Evolutionary conservation across 1,140 invertebrate species (phyloP).

Genomic region (Parasteatoda tepidariorum): DNA sequence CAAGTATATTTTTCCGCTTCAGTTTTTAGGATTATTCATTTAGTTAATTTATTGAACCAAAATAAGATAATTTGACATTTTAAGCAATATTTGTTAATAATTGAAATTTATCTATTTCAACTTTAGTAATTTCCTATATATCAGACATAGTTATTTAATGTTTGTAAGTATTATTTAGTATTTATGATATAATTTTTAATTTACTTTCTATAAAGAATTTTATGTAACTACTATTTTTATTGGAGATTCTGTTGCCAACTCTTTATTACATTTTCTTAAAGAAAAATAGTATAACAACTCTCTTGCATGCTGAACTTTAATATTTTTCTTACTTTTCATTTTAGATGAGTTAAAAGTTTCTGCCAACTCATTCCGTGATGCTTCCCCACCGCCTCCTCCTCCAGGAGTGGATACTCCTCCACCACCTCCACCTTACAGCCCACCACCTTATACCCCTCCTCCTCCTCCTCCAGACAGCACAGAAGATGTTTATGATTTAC

Average conservation of each 20-base stretch:
- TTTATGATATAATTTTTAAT: neutral
- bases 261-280: neutral
- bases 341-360: neutral
- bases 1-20: too few species aligned
- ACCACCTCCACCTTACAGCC: slow-evolving; percentile 51
- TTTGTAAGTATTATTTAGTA: too few species aligned
- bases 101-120: too few species aligned
- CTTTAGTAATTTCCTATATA: too few species aligned
- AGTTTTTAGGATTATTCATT: too few species aligned
- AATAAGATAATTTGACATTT: too few species aligned
- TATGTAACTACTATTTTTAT: neutral
- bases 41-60: too few species aligned
- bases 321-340: too few species aligned
- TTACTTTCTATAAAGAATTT: neutral
- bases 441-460: slow-evolving; percentile 67
- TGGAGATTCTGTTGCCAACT: neutral
- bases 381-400: slow-evolving; percentile 56
- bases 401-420: slow-evolving; percentile 48
- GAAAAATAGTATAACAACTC: too few species aligned
- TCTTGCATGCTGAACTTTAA: too few species aligned
- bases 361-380: neutral
- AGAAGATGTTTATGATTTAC: slow-evolving; percentile 62
- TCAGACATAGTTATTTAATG: too few species aligned
- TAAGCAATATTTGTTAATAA: too few species aligned
- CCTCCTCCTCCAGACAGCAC: slow-evolving; percentile 69